Evolutionary conservation across 2,797 vertebrate genomes (phyloP).

Genomic region (Myotis daubentonii): DNA sequence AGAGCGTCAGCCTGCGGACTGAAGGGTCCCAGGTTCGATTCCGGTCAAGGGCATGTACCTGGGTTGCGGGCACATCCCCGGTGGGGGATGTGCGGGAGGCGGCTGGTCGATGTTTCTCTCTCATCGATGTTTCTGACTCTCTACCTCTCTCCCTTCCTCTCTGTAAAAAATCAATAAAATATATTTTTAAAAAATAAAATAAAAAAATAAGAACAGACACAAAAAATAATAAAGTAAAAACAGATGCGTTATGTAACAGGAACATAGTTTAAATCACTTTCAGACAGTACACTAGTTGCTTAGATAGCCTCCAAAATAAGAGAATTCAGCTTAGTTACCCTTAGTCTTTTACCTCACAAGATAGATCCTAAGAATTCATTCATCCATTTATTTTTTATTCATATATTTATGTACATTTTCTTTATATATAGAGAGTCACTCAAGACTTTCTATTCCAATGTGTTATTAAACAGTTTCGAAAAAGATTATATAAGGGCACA

Average conservation of each 20-base stretch:
- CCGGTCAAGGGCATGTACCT: no score
- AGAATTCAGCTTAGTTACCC: not conserved
- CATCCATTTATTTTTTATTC: not conserved
- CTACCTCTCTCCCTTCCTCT: no score
- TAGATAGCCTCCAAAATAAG: not conserved
- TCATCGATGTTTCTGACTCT: no score
- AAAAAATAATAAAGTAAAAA: not conserved
- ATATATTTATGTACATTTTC: not conserved
- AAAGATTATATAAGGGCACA: not conserved
- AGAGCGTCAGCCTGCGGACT: no score
- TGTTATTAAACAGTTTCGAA: not conserved
- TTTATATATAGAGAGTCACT: not conserved
- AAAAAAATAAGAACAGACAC: no score
- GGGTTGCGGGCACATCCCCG: no score
- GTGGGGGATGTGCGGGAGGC: no score
- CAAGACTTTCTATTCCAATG: slow-evolving; percentile 11
- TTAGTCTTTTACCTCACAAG: not conserved
- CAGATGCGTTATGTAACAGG: not conserved
- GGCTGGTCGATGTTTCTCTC: no score
- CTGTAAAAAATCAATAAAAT: no score
- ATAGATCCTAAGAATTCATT: not conserved
- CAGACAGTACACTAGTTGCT: not conserved
- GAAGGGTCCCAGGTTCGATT: no score
- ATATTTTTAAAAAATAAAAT: no score
- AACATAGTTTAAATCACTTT: not conserved